phyloP scores from a whole-genome alignment of 2,888 invertebrate species.

The Pollenia labialis region DNA sequence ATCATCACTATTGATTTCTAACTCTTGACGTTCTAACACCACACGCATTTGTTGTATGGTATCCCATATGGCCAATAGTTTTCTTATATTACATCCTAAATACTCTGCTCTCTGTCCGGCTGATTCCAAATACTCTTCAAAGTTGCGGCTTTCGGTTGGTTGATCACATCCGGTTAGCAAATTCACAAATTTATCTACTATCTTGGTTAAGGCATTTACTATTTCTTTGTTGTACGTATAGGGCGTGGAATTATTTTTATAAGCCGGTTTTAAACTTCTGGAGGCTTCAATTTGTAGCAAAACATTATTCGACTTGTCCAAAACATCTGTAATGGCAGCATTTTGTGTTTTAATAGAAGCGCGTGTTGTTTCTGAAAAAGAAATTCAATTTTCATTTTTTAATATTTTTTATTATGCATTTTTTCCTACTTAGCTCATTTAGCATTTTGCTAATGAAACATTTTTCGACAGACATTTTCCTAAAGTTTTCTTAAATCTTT shows the following conservation, averaged over 20 bases:
- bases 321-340: conserved; percentile 77
- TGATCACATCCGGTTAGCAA: conserved; percentile 69
- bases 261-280: conserved; percentile 54
- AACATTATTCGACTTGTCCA: conserved; percentile 81
- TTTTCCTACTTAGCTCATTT: conserved; percentile 77
- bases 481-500: conserved; percentile 74
- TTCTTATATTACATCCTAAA: conserved; percentile 79
- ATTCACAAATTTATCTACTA: conserved; percentile 77
- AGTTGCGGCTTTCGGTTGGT: conserved; percentile 65
- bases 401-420: neutral
- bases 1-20: conserved; percentile 48
- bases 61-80: conserved; percentile 79
- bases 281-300: conserved; percentile 80
- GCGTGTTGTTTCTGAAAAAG: conserved; percentile 73
- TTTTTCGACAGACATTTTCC: conserved; percentile 57
- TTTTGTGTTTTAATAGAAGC: conserved; percentile 76
- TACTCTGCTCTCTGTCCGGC: conserved; percentile 77
- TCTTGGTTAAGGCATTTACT: conserved; percentile 76
- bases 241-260: conserved; percentile 47
- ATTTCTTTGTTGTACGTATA: conserved; percentile 77
- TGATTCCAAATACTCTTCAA: conserved; percentile 73
- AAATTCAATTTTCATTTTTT: neutral
- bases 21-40: conserved; percentile 50
- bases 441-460: conserved; percentile 77
- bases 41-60: conserved; percentile 75